Conservation (phyloP, 2,888 invertebrate species). For the Sarcophaga carnaria region DNA sequence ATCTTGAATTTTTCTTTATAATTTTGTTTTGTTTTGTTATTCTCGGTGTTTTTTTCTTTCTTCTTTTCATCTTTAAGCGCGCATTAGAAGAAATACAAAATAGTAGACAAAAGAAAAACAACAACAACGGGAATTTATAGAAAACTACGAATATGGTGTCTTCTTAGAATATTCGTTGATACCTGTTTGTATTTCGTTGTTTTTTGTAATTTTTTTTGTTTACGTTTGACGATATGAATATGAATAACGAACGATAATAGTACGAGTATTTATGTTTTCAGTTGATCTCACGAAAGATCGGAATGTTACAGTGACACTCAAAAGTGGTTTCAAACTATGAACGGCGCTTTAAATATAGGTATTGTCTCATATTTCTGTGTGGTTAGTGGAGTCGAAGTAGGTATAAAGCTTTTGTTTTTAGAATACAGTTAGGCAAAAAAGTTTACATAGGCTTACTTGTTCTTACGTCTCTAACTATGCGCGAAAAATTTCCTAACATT, state of each 20-base stretch:
- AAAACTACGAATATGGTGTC: conserved; percentile 22
- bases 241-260: conserved; percentile 51
- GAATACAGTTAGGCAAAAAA: no score
- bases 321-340: background rate
- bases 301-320: conserved; percentile 46
- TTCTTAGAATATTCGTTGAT: conserved; percentile 47
- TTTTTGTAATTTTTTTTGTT: conserved; percentile 24
- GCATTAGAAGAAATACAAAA: conserved; percentile 62
- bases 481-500: no score
- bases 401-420: no score
- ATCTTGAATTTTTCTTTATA: conserved; percentile 47
- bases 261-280: conserved; percentile 14
- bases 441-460: no score
- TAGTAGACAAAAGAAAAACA: conserved; percentile 45
- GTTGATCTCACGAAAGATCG: conserved; percentile 63
- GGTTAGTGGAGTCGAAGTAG: no score
- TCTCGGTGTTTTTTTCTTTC: conserved; percentile 5
- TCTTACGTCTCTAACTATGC: no score
- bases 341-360: no score
- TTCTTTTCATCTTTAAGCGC: conserved; percentile 42
- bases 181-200: conserved; percentile 36
- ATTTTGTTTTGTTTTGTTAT: background rate
- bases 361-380: no score
- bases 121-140: conserved; percentile 4
- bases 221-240: conserved; percentile 15